Percentiles rank a stretch among this genome's conserved stretches.
Evolutionary conservation across 2,113 vertebrate genomes (phyloP).

Genomic region (Phoenicopterus ruber): DNA sequence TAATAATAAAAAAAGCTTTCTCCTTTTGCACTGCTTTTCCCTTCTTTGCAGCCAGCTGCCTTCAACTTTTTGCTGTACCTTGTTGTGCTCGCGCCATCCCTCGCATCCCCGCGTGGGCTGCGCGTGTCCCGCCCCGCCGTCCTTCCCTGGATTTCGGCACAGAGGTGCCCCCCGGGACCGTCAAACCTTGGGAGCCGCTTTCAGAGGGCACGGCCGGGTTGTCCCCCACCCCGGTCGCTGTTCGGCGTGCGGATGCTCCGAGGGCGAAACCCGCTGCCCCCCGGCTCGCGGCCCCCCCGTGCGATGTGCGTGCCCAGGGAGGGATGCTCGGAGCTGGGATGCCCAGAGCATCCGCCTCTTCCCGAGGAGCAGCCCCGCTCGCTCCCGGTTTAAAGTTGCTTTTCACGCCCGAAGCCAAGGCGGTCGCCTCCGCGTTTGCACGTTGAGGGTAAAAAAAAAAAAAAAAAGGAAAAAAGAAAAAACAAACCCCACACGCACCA

Average conservation of each 20-base stretch:
- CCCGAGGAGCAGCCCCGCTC: background rate
- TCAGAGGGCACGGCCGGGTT: background rate
- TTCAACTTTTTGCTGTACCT: background rate
- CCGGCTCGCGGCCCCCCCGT: fast-evolving
- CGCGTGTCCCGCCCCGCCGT: fast-evolving
- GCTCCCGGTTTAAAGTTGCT: background rate
- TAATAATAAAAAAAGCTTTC: background rate
- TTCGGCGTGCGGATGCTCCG: background rate
- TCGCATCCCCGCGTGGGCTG: fast-evolving
- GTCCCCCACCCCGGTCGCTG: fast-evolving
- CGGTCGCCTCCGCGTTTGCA: background rate
- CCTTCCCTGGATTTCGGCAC: background rate
- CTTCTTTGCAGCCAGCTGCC: background rate
- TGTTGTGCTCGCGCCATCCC: fast-evolving
- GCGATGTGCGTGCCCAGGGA: background rate
- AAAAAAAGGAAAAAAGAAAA: background rate
- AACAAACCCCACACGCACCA: no score
- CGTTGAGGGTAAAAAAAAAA: background rate
- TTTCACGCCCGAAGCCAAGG: background rate
- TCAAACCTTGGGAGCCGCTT: background rate
- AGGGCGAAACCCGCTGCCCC: background rate
- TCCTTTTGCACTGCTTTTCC: background rate
- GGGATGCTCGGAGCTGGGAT: background rate
- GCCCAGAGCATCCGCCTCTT: background rate
- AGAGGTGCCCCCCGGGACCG: background rate